phyloP scores from a whole-genome alignment of 2,113 vertebrate genomes.

The Seriola quinqueradiata region DNA sequence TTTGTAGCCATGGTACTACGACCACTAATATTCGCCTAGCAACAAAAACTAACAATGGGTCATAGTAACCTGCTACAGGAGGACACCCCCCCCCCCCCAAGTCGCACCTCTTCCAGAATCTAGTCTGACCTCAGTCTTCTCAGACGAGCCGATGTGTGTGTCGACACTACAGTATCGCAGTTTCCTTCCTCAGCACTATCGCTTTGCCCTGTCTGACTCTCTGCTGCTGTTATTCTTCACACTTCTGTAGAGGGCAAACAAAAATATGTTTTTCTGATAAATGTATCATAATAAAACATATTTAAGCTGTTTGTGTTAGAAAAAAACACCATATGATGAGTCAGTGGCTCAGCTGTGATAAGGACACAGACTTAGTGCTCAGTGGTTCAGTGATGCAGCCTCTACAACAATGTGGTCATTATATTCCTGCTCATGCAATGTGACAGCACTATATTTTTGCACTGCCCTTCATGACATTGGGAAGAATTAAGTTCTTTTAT shows the following conservation, averaged over 20 bases:
- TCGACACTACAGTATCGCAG: too few relatives aligned
- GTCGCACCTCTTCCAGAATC: too few relatives aligned
- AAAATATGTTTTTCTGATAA: background rate
- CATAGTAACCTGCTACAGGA: too few relatives aligned
- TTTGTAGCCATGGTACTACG: too few relatives aligned
- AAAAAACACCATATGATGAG: conserved; percentile 27
- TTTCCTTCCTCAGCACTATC: too few relatives aligned
- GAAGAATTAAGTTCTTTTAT: conserved; percentile 44
- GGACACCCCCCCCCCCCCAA: too few relatives aligned
- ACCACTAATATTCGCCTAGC: too few relatives aligned
- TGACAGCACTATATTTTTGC: conserved; percentile 47
- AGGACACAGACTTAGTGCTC: conserved; percentile 18
- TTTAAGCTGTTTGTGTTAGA: conserved; percentile 5
- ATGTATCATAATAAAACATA: conserved; percentile 11
- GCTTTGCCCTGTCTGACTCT: background rate
- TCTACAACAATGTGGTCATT: conserved; percentile 52
- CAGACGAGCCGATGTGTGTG: too few relatives aligned
- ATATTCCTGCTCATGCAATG: conserved; percentile 51
- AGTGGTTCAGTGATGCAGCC: conserved; percentile 8
- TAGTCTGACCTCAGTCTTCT: too few relatives aligned
- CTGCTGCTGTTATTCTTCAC: conserved; percentile 10
- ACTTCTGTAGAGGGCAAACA: background rate
- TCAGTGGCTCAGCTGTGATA: conserved; percentile 19
- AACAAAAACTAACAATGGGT: too few relatives aligned
- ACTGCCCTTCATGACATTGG: conserved; percentile 40